These are phyloP conservation scores for Pteria penguin DNA, from an alignment of 2,888 invertebrate species.

Conservation along the genomic window DNA sequence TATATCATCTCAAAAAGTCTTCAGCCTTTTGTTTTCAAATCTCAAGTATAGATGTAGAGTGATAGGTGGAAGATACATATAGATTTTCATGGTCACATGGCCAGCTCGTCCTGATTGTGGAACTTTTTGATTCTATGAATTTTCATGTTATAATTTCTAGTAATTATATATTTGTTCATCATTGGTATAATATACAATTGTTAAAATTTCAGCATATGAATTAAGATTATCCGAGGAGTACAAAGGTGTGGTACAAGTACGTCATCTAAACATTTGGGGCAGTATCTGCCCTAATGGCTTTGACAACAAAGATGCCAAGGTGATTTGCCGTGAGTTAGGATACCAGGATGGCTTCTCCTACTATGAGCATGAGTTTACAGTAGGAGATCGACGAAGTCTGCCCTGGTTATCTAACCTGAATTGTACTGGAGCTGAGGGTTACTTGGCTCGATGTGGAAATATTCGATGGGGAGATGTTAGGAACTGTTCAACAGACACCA, in stretches of 20 bases:
- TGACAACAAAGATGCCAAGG: constrained; percentile 65
- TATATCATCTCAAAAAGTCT: too few relatives aligned
- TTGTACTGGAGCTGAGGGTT: constrained; percentile 67
- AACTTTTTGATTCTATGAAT: too few relatives aligned
- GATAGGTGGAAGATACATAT: too few relatives aligned
- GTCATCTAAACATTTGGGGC: constrained; percentile 64
- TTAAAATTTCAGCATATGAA: constrained; percentile 53
- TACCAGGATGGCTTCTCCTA: constrained; percentile 65
- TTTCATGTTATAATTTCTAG: too few relatives aligned
- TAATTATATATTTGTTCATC: too few relatives aligned
- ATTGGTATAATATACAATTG: too few relatives aligned
- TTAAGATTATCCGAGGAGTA: constrained; percentile 50
- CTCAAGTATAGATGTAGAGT: too few relatives aligned
- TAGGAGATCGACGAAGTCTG: constrained; percentile 41
- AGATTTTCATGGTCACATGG: too few relatives aligned
- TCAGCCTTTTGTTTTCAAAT: too few relatives aligned
- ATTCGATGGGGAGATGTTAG: constrained; percentile 63
- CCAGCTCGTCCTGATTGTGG: too few relatives aligned
- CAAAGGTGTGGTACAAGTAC: constrained; percentile 56
- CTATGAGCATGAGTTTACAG: constrained; percentile 45
- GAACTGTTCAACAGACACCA: constrained; percentile 52
- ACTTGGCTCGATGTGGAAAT: constrained; percentile 63
- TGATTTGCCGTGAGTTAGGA: constrained; percentile 64
- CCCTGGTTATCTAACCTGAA: constrained; percentile 78
- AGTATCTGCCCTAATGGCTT: constrained; percentile 65